phyloP scores from a whole-genome alignment of 2,797 vertebrate species.

The Scolopax rusticola region DNA sequence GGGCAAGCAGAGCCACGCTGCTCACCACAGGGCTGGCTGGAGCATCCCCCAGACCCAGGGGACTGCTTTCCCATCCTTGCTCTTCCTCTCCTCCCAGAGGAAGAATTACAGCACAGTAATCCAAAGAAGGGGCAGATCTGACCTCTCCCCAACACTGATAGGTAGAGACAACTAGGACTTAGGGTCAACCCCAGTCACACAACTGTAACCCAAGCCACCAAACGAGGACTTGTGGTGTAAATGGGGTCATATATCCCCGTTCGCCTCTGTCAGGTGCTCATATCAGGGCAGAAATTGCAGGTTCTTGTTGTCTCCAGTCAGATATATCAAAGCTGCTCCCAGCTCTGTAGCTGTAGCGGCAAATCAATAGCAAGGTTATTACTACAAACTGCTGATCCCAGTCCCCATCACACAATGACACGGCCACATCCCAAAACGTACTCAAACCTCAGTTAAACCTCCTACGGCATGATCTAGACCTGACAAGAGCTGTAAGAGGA shows the following conservation, averaged over 20 bases:
- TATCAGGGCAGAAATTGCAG: neutral
- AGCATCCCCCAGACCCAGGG: neutral
- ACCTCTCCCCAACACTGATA: neutral
- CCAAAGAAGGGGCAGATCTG: neutral
- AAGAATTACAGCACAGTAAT: neutral
- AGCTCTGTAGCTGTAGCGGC: neutral
- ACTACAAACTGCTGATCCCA: constrained; percentile 18
- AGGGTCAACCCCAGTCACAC: neutral
- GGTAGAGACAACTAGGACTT: neutral
- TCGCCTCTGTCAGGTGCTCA: fast-evolving
- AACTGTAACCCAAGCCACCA: neutral
- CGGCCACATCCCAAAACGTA: neutral
- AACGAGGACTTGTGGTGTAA: neutral
- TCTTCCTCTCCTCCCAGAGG: neutral
- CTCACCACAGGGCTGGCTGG: neutral
- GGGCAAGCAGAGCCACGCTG: neutral
- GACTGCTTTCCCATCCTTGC: neutral
- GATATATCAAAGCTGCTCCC: constrained; percentile 19
- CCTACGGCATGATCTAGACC: neutral
- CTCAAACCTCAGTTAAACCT: neutral
- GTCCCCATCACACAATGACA: constrained; percentile 29
- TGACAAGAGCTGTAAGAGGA: neutral
- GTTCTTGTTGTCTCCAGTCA: neutral
- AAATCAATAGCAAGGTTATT: constrained; percentile 39
- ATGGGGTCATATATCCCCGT: neutral